Percentiles rank a stretch among this genome's conserved stretches.
Evolutionary conservation across 2,797 vertebrate species (phyloP).

Genomic region (Gymnothorax javanicus): DNA sequence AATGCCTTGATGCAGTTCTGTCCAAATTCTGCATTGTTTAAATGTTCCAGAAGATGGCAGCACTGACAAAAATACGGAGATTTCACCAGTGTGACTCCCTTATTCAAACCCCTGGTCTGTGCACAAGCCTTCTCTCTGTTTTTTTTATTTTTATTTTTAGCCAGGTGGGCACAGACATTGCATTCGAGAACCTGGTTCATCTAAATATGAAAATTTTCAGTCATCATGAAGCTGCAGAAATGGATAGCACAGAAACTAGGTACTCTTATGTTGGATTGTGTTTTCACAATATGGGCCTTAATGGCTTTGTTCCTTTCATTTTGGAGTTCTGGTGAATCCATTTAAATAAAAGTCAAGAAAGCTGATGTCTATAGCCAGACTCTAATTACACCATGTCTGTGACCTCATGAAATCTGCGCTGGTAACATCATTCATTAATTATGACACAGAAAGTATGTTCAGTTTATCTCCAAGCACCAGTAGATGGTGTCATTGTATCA

Average conservation of each 20-base stretch:
- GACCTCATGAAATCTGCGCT: neutral
- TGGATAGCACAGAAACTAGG: neutral
- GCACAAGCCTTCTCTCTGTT: neutral
- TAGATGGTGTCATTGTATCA: slow-evolving; percentile 2
- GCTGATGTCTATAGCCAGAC: neutral
- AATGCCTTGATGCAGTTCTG: neutral
- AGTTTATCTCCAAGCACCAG: neutral
- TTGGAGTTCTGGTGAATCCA: neutral
- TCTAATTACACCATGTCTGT: neutral
- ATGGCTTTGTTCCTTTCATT: neutral
- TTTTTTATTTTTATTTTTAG: neutral
- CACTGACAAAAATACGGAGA: neutral
- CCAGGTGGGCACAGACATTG: neutral
- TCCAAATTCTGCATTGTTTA: neutral
- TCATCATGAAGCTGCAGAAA: neutral
- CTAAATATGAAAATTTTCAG: neutral
- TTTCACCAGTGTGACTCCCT: neutral
- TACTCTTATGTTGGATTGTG: neutral
- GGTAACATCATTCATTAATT: neutral
- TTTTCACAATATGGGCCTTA: neutral
- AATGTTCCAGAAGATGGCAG: neutral
- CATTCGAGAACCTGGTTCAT: neutral
- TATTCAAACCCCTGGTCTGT: neutral
- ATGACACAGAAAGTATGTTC: neutral
- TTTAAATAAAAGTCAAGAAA: neutral